phyloP scores from a whole-genome alignment of 2,113 vertebrate species.

The Butorides virescens region DNA sequence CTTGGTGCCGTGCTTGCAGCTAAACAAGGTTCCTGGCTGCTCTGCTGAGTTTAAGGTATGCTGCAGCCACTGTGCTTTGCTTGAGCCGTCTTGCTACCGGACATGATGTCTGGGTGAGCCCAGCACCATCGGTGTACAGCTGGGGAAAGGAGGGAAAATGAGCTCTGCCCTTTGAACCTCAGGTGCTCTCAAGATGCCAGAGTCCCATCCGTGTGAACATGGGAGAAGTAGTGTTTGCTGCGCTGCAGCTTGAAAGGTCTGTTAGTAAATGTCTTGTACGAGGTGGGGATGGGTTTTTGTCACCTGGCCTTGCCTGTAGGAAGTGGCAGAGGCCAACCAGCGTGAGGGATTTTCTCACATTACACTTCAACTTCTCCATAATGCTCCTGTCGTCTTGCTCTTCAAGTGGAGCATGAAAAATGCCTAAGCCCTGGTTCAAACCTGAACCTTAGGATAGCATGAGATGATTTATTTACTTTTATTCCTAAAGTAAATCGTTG shows the following conservation, averaged over 20 bases:
- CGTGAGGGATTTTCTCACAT: fast-evolving
- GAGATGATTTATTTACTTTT: background rate
- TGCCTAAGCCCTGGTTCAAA: background rate
- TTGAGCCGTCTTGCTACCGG: background rate
- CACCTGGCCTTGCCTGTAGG: background rate
- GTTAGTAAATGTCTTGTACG: background rate
- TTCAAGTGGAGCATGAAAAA: background rate
- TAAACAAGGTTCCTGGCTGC: background rate
- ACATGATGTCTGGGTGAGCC: background rate
- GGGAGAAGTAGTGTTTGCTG: background rate
- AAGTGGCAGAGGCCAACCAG: background rate
- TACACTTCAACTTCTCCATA: background rate
- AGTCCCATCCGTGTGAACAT: fast-evolving
- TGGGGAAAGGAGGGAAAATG: background rate
- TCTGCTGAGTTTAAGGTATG: fast-evolving
- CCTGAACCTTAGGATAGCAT: background rate
- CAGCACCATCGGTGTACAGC: fast-evolving
- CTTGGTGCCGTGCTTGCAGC: background rate
- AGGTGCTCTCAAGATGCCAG: background rate
- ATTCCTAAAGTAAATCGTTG: background rate
- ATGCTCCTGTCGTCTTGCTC: fast-evolving
- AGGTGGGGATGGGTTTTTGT: background rate
- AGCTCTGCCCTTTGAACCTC: background rate
- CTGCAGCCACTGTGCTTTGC: background rate
- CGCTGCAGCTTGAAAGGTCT: background rate